Evolutionary conservation across 2,797 vertebrate species (phyloP), one percentile per base, ranked within the genome.

Genomic region (Trichosurus vulpecula): DNA sequence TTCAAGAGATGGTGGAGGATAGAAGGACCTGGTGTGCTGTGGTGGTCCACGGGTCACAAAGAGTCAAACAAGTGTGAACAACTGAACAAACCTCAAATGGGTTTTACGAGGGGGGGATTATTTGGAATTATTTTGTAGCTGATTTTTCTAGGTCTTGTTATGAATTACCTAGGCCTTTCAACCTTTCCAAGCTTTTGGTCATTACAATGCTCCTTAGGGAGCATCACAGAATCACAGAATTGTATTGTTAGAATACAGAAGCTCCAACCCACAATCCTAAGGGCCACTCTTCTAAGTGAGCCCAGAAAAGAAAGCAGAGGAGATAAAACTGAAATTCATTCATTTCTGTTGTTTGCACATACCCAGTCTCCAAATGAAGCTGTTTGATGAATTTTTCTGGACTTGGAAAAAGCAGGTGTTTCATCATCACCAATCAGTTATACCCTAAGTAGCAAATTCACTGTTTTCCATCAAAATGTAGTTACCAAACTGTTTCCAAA

Each of bases 401-500:
- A 25, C 41, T 81, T 81, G 41, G 41, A 16, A n/a, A 31, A 66
- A n/a, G 31, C 14, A n/a, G 6, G 6, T 66, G 14, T 66, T 66
- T 19, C 6, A 66, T 66, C 61, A n/a, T 90, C 31, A 54, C 54
- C 55, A 41, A 54, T 41, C 16, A 74, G 52, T 31, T 58, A 93
- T 6, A 55, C 51, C 61, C 51, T 94, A 16, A 55, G 52, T 92
- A 90, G 54, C 53, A 31, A 96, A 94, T 95, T 47, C 10, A 92
- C 35, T 19, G 30, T 58, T 96, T 27, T 96, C 51, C 92, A 95
- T 95, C n/a, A 90, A 93, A 94, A 27, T 52, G 11, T 51, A 1
- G 19, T 25, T 95, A 92, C 54, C 52, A 56, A 95, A 96, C 92
- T 92, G 53, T 95, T 41, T 95, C 22, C 27, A 91, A 56, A 51